Evolutionary conservation across 2,888 invertebrate species (phyloP).

Genomic region (Labia minor): DNA sequence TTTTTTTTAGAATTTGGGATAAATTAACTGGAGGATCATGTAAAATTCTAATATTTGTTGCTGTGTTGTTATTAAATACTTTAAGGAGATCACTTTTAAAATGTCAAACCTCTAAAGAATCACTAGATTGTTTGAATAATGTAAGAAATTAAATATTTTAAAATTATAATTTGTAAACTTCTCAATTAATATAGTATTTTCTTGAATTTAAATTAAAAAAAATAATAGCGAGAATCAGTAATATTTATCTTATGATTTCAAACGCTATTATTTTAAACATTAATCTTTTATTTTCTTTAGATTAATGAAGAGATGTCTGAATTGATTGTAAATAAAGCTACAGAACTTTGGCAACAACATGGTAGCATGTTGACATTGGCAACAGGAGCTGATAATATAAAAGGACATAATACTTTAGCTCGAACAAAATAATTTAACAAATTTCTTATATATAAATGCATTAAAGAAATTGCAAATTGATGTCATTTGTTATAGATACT

Average conservation of each 20-base stretch:
- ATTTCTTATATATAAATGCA: too few species aligned
- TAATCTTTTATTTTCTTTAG: conserved; percentile 36
- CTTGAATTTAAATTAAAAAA: not conserved
- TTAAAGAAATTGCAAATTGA: too few species aligned
- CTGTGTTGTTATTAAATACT: conserved; percentile 60
- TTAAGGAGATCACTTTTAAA: conserved; percentile 54
- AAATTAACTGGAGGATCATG: conserved; percentile 76
- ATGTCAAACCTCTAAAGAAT: conserved; percentile 47
- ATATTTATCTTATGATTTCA: not conserved
- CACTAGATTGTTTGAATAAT: conserved; percentile 42
- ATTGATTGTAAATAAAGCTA: conserved; percentile 71
- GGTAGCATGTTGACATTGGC: conserved; percentile 41
- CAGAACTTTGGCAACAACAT: conserved; percentile 76
- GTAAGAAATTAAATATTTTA: not conserved
- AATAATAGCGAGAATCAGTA: not conserved
- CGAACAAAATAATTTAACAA: conserved; percentile 18
- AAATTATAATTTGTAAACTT: too few species aligned
- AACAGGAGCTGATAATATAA: conserved; percentile 24
- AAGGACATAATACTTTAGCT: conserved; percentile 19
- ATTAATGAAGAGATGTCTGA: conserved; percentile 70
- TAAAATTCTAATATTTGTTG: conserved; percentile 68
- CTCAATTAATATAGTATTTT: not conserved
- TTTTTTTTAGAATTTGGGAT: conserved; percentile 69
- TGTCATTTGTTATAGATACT: too few species aligned
- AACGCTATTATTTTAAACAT: too few species aligned